Conservation (phyloP, 2,797 vertebrate genomes). For the Tiaroga cobitis region DNA sequence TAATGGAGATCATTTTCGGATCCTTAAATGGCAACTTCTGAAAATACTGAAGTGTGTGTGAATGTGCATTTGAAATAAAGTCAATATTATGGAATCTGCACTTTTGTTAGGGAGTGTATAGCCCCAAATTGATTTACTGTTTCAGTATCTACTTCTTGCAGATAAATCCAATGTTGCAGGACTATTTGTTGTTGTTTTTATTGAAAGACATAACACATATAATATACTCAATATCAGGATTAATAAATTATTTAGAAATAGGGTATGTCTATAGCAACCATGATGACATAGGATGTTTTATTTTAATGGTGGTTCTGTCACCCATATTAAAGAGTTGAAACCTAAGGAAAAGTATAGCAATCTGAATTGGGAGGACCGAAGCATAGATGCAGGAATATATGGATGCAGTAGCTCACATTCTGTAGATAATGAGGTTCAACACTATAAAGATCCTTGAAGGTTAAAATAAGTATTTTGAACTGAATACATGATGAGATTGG, state of each 20-base stretch:
- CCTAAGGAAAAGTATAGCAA: not conserved
- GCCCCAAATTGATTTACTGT: not conserved
- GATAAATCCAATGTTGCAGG: constrained; percentile 2
- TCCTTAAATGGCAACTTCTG: constrained; percentile 14
- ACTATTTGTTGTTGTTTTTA: not conserved
- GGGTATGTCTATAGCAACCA: not conserved
- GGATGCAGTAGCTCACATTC: not conserved
- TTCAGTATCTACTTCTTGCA: not conserved
- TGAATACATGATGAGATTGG: constrained; percentile 32
- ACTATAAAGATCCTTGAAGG: constrained; percentile 15
- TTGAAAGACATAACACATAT: not conserved
- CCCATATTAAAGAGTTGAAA: not conserved
- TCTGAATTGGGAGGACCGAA: not conserved
- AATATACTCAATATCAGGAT: not conserved
- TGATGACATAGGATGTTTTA: not conserved
- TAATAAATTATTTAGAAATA: not conserved
- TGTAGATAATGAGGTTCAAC: constrained; percentile 1
- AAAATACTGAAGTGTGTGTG: constrained; percentile 29
- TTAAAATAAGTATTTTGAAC: constrained; percentile 8
- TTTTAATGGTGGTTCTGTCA: not conserved
- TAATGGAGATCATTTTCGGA: constrained; percentile 23
- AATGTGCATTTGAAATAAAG: constrained; percentile 13
- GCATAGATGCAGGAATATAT: not conserved
- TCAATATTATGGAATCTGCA: constrained; percentile 22
- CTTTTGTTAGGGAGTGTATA: constrained; percentile 3